Evolutionary conservation across 2,113 vertebrate species (phyloP), one percentile per base, ranked within the genome.

Genomic region (Nerophis lumbriciformis): DNA sequence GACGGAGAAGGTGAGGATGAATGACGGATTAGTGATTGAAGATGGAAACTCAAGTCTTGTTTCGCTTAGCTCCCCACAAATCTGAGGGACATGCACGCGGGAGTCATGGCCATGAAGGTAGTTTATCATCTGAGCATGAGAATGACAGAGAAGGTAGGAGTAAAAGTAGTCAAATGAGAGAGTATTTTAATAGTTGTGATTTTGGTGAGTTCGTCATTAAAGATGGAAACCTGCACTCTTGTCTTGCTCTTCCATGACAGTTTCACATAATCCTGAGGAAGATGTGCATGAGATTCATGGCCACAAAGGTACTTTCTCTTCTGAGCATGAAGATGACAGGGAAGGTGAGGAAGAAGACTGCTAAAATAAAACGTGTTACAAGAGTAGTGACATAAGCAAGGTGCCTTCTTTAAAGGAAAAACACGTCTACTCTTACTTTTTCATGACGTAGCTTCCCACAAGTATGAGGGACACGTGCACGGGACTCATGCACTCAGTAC

Each of bases 31-130:
- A 28, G 28, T 28, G 28, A 28, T 28, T 28, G 28, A 28, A 28
- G 28, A 28, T 28, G 28, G 28, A 28, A 28, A 28, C 28, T 28
- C 28, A 28, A 28, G 28, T 5, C 45, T 68, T 63, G 44, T 37
- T 45, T 28, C 12, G 11, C 42, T 45, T 45, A 54, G 74, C 5
- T 21, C 35, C 16, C 12, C 63, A 56, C 42, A 58, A 55, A 14
- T 51, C 53, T 61, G 61, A 59, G 3, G 56, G 8, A 8, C 45
- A 66, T 2, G n/a, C 1, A 6, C 58, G 57, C 9, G 48, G 57
- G 52, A 53, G 19, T 51, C 47, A 45, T 42, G 45, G 61, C 12
- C 39, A 47, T 39, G 21, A 56, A 12, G 44, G 9, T 19, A n/a
- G 7, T 39, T 44, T 47, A 6, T 19, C 57, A 21, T 59, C 57